These are phyloP conservation scores for Hypolimnas misippus DNA, from an alignment of 2,888 invertebrate genomes.

Conservation along the genomic window DNA sequence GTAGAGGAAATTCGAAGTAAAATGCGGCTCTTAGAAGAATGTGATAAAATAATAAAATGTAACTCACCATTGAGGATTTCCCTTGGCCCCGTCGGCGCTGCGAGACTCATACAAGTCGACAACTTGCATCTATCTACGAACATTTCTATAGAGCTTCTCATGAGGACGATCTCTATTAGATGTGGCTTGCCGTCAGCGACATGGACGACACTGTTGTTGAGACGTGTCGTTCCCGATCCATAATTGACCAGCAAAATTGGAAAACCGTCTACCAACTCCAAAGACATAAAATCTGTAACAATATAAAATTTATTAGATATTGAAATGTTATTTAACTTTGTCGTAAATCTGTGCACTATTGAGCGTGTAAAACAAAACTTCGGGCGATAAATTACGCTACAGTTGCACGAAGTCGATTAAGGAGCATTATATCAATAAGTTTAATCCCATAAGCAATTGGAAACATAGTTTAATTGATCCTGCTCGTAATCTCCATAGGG, in stretches of 20 bases:
- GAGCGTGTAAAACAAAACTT: neutral
- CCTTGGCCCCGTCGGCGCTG: conserved; percentile 88
- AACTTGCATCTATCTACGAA: conserved; percentile 90
- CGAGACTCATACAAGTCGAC: conserved; percentile 88
- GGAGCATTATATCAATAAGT: conserved; percentile 6
- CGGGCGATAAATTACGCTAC: neutral
- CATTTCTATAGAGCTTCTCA: conserved; percentile 87
- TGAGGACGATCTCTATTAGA: conserved; percentile 90
- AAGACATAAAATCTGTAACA: conserved; percentile 91
- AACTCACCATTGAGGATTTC: conserved; percentile 87
- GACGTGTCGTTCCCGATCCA: conserved; percentile 90
- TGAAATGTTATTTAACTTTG: neutral
- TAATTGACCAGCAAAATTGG: conserved; percentile 93
- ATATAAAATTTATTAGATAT: conserved; percentile 10
- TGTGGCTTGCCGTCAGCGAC: conserved; percentile 94
- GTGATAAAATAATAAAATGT: neutral
- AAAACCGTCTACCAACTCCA: conserved; percentile 93
- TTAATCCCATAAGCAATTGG: neutral
- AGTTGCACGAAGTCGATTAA: neutral
- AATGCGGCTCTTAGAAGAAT: conserved; percentile 14
- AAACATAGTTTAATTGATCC: conserved; percentile 1
- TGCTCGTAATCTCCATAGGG: neutral
- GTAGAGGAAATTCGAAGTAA: conserved; percentile 25
- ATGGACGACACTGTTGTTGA: conserved; percentile 88
- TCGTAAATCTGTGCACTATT: neutral